phyloP scores from a whole-genome alignment of 92 coral and sea anemone species.

The Epizoanthus illoricatus region DNA sequence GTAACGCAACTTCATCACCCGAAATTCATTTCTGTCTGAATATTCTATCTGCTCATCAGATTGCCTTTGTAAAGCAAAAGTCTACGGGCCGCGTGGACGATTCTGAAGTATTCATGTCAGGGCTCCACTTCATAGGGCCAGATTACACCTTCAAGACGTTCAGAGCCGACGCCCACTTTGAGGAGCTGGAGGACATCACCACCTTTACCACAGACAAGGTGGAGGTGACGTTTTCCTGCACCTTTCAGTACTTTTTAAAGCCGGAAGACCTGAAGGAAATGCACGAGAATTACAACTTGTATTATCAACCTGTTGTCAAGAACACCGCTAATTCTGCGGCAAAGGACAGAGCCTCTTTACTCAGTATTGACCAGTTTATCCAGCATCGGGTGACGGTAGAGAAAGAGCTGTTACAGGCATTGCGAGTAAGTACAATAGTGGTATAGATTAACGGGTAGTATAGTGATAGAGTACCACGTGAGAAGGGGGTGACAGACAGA shows the following conservation, averaged over 20 bases:
- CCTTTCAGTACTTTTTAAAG: constrained; percentile 65
- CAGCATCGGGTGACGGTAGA: constrained; percentile 23
- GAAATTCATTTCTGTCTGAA: too few relatives aligned
- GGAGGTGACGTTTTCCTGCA: constrained; percentile 60
- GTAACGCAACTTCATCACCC: too few relatives aligned
- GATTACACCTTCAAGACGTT: constrained; percentile 71
- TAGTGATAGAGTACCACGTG: too few relatives aligned
- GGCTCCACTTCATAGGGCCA: constrained; percentile 64
- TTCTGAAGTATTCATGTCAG: constrained; percentile 50
- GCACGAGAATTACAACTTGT: constrained; percentile 65
- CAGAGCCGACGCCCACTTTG: constrained; percentile 62
- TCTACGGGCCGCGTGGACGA: constrained; percentile 67
- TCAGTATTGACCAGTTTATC: constrained; percentile 36
- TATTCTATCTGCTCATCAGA: constrained; percentile 23
- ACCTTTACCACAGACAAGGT: constrained; percentile 59
- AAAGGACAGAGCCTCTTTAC: constrained; percentile 20
- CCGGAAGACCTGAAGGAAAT: constrained; percentile 63
- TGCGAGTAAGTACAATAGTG: background rate
- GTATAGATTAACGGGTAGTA: too few relatives aligned
- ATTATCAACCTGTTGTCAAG: constrained; percentile 27
- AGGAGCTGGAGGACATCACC: constrained; percentile 38
- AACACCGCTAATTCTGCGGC: constrained; percentile 41
- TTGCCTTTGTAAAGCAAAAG: constrained; percentile 57
- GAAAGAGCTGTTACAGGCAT: constrained; percentile 8
- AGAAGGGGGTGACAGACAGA: too few relatives aligned